A percentile compares a stretch with the other conserved stretches of the same genome.
These are phyloP conservation scores for Drosophila dives DNA, from an alignment of 2,888 invertebrate genomes.

Conservation along the genomic window DNA sequence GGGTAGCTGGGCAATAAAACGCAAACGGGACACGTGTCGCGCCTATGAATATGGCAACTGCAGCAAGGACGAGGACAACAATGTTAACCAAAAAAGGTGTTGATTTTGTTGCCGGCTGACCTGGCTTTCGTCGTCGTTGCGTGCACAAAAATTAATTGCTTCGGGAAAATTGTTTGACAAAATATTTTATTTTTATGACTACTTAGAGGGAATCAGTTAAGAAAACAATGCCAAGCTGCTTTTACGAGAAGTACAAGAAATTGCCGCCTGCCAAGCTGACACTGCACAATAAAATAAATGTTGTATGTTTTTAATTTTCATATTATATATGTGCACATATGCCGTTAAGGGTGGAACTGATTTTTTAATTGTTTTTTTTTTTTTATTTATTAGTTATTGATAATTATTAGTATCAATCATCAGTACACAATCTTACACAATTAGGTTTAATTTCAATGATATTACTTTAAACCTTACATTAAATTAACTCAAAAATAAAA, in stretches of 20 bases:
- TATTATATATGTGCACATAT: background rate
- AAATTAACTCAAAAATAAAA: background rate
- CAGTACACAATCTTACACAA: background rate
- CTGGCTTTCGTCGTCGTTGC: conserved; percentile 23
- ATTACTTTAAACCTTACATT: background rate
- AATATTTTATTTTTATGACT: conserved; percentile 57
- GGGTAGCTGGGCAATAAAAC: conserved; percentile 44
- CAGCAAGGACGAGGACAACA: conserved; percentile 14
- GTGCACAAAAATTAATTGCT: conserved; percentile 48
- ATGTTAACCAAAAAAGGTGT: conserved; percentile 59
- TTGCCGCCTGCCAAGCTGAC: background rate
- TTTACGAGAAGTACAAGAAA: conserved; percentile 56
- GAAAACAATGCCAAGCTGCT: conserved; percentile 12
- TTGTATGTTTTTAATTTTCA: background rate
- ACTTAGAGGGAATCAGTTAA: conserved; percentile 48
- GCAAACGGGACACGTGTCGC: conserved; percentile 62
- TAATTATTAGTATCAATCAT: background rate
- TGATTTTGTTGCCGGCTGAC: conserved; percentile 53
- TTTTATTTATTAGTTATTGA: background rate
- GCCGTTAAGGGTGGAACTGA: background rate
- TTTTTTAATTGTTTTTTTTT: background rate
- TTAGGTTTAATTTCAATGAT: background rate
- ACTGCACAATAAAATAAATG: conserved; percentile 1
- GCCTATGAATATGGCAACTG: conserved; percentile 44
- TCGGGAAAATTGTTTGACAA: conserved; percentile 46